Conservation (phyloP, 2,797 vertebrate genomes). For the Sternotherus odoratus region DNA sequence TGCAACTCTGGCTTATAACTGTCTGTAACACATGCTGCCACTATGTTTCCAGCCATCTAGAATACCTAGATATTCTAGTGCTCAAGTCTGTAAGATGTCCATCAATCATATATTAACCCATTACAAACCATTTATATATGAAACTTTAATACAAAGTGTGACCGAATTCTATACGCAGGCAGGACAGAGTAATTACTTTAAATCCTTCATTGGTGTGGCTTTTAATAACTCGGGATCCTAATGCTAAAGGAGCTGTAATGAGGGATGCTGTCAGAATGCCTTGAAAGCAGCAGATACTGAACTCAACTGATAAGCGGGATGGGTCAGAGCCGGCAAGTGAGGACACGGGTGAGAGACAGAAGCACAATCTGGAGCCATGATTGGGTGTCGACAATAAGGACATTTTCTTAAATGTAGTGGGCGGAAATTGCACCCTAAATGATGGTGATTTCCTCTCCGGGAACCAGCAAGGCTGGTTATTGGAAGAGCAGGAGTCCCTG, state of each 20-base stretch:
- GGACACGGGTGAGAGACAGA: fast-evolving
- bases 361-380: not conserved
- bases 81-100: not conserved
- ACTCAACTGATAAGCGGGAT: not conserved
- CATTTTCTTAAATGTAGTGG: not conserved
- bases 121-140: not conserved
- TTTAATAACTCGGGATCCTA: not conserved
- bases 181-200: not conserved
- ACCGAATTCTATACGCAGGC: not conserved
- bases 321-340: not conserved
- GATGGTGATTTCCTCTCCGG: not conserved
- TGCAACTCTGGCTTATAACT: not conserved
- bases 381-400: fast-evolving
- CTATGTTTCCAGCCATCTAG: not conserved
- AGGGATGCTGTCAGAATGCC: not conserved
- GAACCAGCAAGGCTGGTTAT: not conserved
- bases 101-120: not conserved
- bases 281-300: not conserved
- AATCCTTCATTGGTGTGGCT: not conserved
- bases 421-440: not conserved
- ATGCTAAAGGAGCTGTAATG: not conserved
- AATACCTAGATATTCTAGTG: not conserved
- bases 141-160: not conserved
- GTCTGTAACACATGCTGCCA: not conserved
- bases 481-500: not conserved